These are phyloP conservation scores for Excalfactoria chinensis DNA, from an alignment of 2,113 vertebrate genomes.

Conservation along the genomic window DNA sequence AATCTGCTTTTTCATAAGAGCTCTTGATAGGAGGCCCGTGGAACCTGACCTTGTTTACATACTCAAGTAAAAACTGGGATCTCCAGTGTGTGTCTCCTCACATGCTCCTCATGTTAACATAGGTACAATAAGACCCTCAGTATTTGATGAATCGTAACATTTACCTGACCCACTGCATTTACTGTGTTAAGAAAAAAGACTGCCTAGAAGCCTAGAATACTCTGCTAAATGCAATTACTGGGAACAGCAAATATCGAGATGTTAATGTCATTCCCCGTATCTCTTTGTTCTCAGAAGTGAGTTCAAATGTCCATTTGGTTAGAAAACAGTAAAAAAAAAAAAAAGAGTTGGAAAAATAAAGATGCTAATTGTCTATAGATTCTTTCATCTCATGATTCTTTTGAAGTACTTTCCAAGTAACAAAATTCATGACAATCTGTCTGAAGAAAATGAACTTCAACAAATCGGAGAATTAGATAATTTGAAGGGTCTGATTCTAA, in stretches of 20 bases:
- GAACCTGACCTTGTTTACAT: not conserved
- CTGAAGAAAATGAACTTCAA: not conserved
- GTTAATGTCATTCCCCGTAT: not conserved
- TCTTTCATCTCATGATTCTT: not conserved
- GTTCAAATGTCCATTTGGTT: not conserved
- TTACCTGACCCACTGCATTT: not conserved
- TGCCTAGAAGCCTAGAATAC: not conserved
- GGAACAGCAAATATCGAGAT: not conserved
- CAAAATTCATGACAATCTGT: not conserved
- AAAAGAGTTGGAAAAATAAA: not conserved
- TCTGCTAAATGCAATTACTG: not conserved
- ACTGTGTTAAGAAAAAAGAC: not conserved
- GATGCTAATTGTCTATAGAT: not conserved
- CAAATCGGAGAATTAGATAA: not conserved
- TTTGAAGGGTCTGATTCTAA: not conserved
- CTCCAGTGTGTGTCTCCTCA: not conserved
- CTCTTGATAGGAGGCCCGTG: not conserved
- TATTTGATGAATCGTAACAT: not conserved
- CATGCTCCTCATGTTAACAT: accelerated
- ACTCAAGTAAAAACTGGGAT: not conserved
- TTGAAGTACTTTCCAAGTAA: not conserved
- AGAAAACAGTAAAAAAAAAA: not conserved
- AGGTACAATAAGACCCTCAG: not conserved
- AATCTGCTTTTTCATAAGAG: not conserved
- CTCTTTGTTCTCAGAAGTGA: not conserved